Conservation (phyloP, 2,888 invertebrate species). For the Pseudanteris insignis region DNA sequence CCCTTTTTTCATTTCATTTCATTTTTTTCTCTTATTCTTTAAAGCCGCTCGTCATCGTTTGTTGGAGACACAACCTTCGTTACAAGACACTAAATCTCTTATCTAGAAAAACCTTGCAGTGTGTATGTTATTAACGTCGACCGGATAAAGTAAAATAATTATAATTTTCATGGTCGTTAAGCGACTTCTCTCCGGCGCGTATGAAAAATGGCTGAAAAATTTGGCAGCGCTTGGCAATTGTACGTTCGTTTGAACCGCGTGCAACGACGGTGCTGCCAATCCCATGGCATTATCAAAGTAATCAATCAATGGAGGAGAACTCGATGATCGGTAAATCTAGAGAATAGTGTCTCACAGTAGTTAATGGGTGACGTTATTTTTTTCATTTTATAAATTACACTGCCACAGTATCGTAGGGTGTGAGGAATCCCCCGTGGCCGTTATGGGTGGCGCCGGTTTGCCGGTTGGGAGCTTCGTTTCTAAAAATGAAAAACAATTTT, state of each 20-base stretch:
- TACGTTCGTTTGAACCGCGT: background rate
- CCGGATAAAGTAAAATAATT: conserved; percentile 14
- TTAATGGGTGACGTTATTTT: conserved; percentile 49
- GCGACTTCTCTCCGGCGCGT: no score
- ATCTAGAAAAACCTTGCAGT: conserved; percentile 45
- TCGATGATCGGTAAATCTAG: conserved; percentile 47
- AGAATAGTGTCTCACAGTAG: no score
- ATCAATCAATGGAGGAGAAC: conserved; percentile 42
- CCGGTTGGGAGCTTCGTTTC: conserved; percentile 90
- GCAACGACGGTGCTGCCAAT: conserved; percentile 9
- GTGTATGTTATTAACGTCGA: conserved; percentile 46
- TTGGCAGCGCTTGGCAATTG: conserved; percentile 8
- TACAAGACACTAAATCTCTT: conserved; percentile 58
- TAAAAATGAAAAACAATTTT: conserved; percentile 69
- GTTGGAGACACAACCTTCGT: conserved; percentile 63
- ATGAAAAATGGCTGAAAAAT: no score
- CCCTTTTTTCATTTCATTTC: no score
- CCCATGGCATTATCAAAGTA: conserved; percentile 10
- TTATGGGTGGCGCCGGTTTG: conserved; percentile 69
- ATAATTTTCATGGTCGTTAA: conserved; percentile 6
- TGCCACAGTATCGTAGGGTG: conserved; percentile 99
- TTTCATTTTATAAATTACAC: conserved; percentile 96
- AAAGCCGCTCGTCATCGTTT: conserved; percentile 47
- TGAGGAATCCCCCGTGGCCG: conserved; percentile 79
- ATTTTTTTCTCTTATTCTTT: background rate